These are phyloP conservation scores for Ennomos erosarius DNA, from an alignment of 2,888 invertebrate species.

Conservation along the genomic window DNA sequence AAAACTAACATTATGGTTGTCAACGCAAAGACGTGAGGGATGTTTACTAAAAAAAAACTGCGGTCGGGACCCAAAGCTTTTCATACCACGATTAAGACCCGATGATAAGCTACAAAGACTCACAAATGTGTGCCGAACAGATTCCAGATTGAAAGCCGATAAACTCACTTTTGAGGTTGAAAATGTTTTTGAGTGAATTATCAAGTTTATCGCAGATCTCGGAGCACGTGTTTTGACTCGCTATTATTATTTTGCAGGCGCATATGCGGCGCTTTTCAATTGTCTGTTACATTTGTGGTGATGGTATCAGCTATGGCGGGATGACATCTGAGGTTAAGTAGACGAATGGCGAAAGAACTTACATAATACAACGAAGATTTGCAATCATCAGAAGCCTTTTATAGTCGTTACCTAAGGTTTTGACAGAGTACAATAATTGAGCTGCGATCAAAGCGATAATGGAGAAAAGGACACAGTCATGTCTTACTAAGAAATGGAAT, in stretches of 20 bases:
- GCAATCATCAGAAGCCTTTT: slow-evolving; percentile 19
- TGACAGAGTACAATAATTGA: slow-evolving; percentile 7
- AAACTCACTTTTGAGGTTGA: slow-evolving; percentile 74
- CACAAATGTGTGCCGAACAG: slow-evolving; percentile 82
- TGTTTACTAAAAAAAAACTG: slow-evolving; percentile 67
- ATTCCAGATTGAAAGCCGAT: slow-evolving; percentile 81
- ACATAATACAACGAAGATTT: slow-evolving; percentile 26
- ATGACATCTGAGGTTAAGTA: slow-evolving; percentile 58
- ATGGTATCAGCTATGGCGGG: slow-evolving; percentile 49
- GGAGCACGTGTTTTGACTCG: slow-evolving; percentile 78
- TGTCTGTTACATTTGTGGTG: slow-evolving; percentile 59
- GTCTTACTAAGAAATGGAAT: too few relatives aligned
- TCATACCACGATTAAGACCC: slow-evolving; percentile 72
- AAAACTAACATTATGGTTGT: slow-evolving; percentile 41
- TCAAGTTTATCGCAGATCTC: slow-evolving; percentile 62
- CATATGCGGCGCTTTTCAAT: slow-evolving; percentile 59
- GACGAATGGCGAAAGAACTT: slow-evolving; percentile 45
- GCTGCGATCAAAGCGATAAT: slow-evolving; percentile 8
- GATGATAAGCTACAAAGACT: slow-evolving; percentile 74
- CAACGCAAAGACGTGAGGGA: slow-evolving; percentile 55
- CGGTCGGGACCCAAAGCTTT: slow-evolving; percentile 67
- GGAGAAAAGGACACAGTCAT: neutral
- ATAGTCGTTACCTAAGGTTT: slow-evolving; percentile 8
- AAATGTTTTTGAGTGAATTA: slow-evolving; percentile 69
- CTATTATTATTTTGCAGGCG: slow-evolving; percentile 64